phyloP scores from a whole-genome alignment of 2,797 vertebrate species.

The Phrynocephalus forsythii region DNA sequence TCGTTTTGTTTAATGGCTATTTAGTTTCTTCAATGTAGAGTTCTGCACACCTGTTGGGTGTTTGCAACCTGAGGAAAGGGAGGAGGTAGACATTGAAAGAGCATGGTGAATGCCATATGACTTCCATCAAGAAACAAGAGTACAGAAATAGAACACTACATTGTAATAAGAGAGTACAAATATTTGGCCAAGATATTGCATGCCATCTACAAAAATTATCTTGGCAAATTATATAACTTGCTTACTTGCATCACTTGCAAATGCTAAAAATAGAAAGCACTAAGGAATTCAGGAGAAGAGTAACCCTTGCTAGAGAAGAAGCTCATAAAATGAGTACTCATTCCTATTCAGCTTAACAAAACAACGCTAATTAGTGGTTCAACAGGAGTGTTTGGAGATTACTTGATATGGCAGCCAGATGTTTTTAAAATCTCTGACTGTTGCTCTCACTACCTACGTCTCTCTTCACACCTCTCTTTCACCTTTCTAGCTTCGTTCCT shows the following conservation, averaged over 20 bases:
- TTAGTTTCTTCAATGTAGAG: too few relatives aligned
- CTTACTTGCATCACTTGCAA: background rate
- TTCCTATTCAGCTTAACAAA: constrained; percentile 3
- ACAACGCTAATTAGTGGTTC: background rate
- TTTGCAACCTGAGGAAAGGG: constrained; percentile 22
- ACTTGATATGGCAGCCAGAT: background rate
- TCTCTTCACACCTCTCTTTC: background rate
- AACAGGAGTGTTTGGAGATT: too few relatives aligned
- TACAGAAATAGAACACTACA: constrained; percentile 1
- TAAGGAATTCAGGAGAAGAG: constrained; percentile 26
- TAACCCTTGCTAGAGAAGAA: background rate
- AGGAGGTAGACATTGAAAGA: background rate
- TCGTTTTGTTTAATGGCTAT: too few relatives aligned
- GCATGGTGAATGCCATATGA: constrained; percentile 33
- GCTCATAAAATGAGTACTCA: background rate
- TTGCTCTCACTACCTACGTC: background rate
- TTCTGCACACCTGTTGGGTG: constrained; percentile 15
- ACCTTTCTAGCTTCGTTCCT: background rate
- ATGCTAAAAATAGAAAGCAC: constrained; percentile 15
- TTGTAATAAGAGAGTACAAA: constrained; percentile 27
- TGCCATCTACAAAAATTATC: constrained; percentile 22
- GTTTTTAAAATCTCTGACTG: background rate
- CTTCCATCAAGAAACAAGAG: constrained; percentile 27
- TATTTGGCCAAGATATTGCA: constrained; percentile 28
- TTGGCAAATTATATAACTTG: constrained; percentile 46